phyloP scores from a whole-genome alignment of 2,797 vertebrate genomes.

The Epinephelus awoara region DNA sequence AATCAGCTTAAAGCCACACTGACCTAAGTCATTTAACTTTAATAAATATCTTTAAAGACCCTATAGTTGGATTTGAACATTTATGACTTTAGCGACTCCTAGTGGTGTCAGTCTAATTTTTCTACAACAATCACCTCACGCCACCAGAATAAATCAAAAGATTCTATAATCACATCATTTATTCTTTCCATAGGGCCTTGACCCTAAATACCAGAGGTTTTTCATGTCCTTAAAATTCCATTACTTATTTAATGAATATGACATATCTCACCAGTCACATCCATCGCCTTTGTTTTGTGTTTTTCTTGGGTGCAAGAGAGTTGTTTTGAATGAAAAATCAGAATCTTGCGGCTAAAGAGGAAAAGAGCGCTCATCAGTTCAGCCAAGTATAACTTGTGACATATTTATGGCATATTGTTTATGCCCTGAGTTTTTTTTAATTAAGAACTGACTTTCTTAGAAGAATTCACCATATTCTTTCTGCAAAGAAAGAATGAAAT shows the following conservation, averaged over 20 bases:
- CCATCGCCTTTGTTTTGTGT: neutral
- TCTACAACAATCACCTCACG: neutral
- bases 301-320: neutral
- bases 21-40: neutral
- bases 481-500: neutral
- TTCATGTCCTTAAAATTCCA: neutral
- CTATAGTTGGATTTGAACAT: neutral
- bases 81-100: neutral
- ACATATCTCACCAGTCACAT: neutral
- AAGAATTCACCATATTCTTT: neutral
- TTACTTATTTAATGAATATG: neutral
- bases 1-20: neutral
- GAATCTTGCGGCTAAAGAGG: neutral
- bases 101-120: neutral
- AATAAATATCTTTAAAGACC: neutral
- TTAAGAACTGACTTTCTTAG: neutral
- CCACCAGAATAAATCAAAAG: neutral
- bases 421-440: no score
- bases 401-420: neutral
- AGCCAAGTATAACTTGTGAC: neutral
- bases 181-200: neutral
- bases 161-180: neutral
- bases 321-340: neutral
- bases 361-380: no score
- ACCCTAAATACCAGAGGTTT: neutral